Evolutionary conservation across 64 coral and sea anemone genomes (phyloP).

Genomic region (Catalaphyllia jardinei): DNA sequence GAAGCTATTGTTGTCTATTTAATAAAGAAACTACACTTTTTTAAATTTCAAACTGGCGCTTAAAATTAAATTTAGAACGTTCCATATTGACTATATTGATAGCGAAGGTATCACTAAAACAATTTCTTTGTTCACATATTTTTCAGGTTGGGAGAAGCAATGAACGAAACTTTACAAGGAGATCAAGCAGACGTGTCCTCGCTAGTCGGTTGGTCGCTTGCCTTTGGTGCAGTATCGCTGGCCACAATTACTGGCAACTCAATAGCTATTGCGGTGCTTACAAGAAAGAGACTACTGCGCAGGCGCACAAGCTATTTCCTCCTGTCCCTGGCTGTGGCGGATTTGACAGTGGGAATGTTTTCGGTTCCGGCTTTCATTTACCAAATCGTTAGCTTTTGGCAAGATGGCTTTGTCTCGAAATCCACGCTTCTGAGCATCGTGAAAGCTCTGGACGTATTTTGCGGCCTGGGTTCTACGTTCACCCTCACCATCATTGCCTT

Average conservation of each 20-base stretch:
- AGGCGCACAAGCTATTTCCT: slow-evolving; percentile 67
- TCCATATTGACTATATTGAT: too few species aligned
- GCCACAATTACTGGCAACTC: slow-evolving; percentile 46
- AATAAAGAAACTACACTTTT: too few species aligned
- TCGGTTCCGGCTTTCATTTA: slow-evolving; percentile 59
- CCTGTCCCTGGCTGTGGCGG: slow-evolving; percentile 47
- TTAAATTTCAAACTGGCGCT: too few species aligned
- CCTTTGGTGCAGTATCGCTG: slow-evolving; percentile 25
- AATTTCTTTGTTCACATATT: too few species aligned
- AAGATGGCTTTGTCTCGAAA: neutral
- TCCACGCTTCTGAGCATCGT: slow-evolving; percentile 13
- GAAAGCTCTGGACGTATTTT: slow-evolving; percentile 64
- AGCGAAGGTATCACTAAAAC: too few species aligned
- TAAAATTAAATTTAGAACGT: too few species aligned
- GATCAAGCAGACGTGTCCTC: neutral
- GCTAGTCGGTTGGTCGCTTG: slow-evolving; percentile 18
- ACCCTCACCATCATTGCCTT: slow-evolving; percentile 82
- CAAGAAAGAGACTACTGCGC: slow-evolving; percentile 46
- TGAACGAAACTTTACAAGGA: slow-evolving; percentile 12
- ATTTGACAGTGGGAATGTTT: slow-evolving; percentile 54
- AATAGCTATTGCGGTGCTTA: slow-evolving; percentile 59
- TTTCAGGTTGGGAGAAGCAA: neutral
- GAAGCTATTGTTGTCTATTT: too few species aligned
- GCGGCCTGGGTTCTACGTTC: slow-evolving; percentile 74
- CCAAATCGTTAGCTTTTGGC: slow-evolving; percentile 29